These are phyloP conservation scores for Pogonophryne albipinna DNA, from an alignment of 2,797 vertebrate species.

Conservation along the genomic window DNA sequence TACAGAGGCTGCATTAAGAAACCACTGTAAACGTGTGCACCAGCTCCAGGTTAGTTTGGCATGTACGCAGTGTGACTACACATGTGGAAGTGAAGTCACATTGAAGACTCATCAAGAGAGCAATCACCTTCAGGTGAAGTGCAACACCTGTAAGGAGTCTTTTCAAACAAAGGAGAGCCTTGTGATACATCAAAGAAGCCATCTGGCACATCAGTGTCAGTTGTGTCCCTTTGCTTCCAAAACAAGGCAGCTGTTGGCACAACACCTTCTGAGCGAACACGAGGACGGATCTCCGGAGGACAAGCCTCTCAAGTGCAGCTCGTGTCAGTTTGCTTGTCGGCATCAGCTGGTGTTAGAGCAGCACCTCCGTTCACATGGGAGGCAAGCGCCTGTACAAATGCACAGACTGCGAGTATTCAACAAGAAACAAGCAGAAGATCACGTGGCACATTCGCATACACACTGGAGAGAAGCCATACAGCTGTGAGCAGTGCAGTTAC, in stretches of 20 bases:
- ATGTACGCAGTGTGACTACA: conserved; percentile 83
- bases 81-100: conserved; percentile 83
- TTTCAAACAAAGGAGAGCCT: conserved; percentile 83
- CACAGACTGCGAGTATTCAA: conserved; percentile 92
- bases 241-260: conserved; percentile 88
- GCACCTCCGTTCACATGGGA: conserved; percentile 93
- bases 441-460: conserved; percentile 97
- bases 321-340: conserved; percentile 89
- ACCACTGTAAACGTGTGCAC: conserved; percentile 90
- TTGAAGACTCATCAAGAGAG: conserved; percentile 88
- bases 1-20: conserved; percentile 91
- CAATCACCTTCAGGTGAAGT: conserved; percentile 86
- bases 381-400: conserved; percentile 94
- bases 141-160: conserved; percentile 82
- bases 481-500: conserved; percentile 93
- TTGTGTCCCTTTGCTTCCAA: conserved; percentile 90
- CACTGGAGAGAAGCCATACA: conserved; percentile 97
- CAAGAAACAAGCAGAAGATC: conserved; percentile 96
- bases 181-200: conserved; percentile 85
- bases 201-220: conserved; percentile 89
- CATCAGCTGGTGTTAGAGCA: conserved; percentile 95
- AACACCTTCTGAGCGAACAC: conserved; percentile 89
- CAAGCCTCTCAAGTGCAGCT: conserved; percentile 87
- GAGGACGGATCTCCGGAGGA: conserved; percentile 82
- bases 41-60: conserved; percentile 72